Base-by-base conservation (phyloP, 92 coral and sea anemone genomes). In the Meandrina meandrites region DNA sequence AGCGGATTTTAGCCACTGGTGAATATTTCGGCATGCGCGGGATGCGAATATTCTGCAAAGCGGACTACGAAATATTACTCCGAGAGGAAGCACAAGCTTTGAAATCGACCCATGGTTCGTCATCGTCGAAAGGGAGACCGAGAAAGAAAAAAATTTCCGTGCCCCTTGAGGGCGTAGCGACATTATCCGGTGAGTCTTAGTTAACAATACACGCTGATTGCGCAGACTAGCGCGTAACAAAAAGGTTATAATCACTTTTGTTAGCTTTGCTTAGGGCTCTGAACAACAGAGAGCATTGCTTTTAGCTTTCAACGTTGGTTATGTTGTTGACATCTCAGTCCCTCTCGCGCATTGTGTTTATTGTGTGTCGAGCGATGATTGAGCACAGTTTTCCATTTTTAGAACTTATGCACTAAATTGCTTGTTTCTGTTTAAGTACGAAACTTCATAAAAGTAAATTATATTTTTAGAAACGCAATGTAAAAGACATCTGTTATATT, bases 1-100 rank as follows among this genome's bases (percentile, higher is more conserved):
- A 97, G 86, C 98, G 99, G 84, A 94, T 97, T 86, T 94, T 97
- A 81, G 95, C 96, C 24, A 97, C 98, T 36, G 99, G 99, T 48
- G 99, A 97, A 84, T 95, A 96, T 84, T 97, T 97, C 82, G 98
- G 98, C 18, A 97, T 97, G 99, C 94, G 94, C 16, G 96, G 95
- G 78, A 84, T 88, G 91, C 90, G 87, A 86, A 92, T 97, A 48
- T 95, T 90, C 81, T 97, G 99, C 84, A 94, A 93, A 79, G 93
- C 94, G 45, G 98, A 97, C 93, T 97, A 95, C 86, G 95, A 95
- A 74, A 90, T 93, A 11, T 47, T 97, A 51, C 86, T 94, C 4
- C 88, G 93, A 70, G 98, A 94, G 68, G 98, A 95, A 77, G 90
- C 95, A 6, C 91, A 91, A 24, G 48, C 93, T 17, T 86, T 89